A percentile compares a stretch with the other conserved stretches of the same genome.
Conservation (phyloP, 2,797 vertebrate genomes). For the Phalloptychus januarius region DNA sequence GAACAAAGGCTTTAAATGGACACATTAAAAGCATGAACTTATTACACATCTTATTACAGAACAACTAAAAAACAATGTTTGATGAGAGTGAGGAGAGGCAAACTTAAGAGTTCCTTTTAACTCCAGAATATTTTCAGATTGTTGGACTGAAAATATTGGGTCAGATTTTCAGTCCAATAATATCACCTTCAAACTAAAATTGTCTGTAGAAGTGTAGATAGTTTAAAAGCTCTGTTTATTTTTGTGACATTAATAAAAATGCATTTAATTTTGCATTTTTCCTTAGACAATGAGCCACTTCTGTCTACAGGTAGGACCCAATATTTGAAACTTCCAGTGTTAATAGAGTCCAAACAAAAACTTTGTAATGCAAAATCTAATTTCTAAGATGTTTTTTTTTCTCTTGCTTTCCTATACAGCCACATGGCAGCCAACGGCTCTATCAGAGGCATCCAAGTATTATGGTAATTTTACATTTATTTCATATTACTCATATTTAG, state of each 20-base stretch:
- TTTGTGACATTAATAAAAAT: too few species aligned
- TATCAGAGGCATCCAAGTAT: rapidly evolving
- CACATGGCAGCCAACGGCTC: rapidly evolving
- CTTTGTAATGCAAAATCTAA: not conserved
- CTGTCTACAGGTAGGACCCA: not conserved
- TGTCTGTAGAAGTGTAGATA: not conserved
- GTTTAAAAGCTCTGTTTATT: not conserved
- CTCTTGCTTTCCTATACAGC: not conserved
- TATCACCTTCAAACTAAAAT: not conserved
- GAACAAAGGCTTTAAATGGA: not conserved
- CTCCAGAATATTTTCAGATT: too few species aligned
- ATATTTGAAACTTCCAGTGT: rapidly evolving
- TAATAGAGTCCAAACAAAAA: rapidly evolving
- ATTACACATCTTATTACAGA: not conserved
- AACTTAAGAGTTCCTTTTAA: too few species aligned
- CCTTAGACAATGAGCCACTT: conserved; percentile 3
- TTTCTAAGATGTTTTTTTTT: rapidly evolving
- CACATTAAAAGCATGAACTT: not conserved
- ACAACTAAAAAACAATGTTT: too few species aligned
- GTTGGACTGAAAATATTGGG: too few species aligned
- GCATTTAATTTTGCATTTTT: not conserved
- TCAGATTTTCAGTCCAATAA: not conserved
- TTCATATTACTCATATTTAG: not conserved
- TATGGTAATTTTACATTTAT: conserved; percentile 35
- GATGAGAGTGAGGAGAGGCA: too few species aligned